These are phyloP conservation scores for Junonia oenone DNA, from an alignment of 2,888 invertebrate genomes.

Conservation along the genomic window DNA sequence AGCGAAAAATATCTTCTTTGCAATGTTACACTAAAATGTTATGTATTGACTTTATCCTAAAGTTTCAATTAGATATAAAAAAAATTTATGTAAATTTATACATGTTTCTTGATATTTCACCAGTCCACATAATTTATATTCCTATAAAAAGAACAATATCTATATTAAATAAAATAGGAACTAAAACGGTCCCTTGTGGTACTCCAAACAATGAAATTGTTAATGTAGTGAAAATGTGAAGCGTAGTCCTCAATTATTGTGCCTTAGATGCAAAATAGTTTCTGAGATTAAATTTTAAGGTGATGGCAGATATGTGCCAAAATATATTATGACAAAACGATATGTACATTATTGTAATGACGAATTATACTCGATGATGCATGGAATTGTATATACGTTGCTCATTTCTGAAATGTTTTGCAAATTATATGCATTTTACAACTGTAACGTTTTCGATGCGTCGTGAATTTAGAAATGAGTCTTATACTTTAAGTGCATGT, in stretches of 20 bases:
- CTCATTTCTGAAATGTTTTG: constrained; percentile 28
- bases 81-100: constrained; percentile 11
- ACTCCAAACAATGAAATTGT: constrained; percentile 16
- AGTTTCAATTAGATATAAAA: constrained; percentile 1
- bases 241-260: constrained; percentile 52
- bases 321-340: constrained; percentile 25
- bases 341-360: constrained; percentile 19
- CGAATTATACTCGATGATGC: constrained; percentile 14
- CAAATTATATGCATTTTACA: constrained; percentile 29
- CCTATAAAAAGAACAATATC: constrained; percentile 9
- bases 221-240: constrained; percentile 16
- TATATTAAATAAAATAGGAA: constrained; percentile 8
- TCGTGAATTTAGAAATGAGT: constrained; percentile 28
- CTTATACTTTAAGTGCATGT: constrained; percentile 37
- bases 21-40: not conserved
- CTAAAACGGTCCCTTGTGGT: constrained; percentile 14
- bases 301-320: constrained; percentile 59
- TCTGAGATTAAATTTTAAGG: constrained; percentile 37
- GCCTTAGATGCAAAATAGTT: constrained; percentile 63
- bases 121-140: constrained; percentile 12
- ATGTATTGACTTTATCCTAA: constrained; percentile 1
- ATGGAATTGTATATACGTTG: constrained; percentile 28
- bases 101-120: constrained; percentile 12
- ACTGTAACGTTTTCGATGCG: constrained; percentile 10
- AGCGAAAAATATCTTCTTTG: not conserved